Evolutionary conservation across 2,797 vertebrate genomes (phyloP), one percentile per base, ranked within the genome.

Genomic region (Eospalax fontanierii): DNA sequence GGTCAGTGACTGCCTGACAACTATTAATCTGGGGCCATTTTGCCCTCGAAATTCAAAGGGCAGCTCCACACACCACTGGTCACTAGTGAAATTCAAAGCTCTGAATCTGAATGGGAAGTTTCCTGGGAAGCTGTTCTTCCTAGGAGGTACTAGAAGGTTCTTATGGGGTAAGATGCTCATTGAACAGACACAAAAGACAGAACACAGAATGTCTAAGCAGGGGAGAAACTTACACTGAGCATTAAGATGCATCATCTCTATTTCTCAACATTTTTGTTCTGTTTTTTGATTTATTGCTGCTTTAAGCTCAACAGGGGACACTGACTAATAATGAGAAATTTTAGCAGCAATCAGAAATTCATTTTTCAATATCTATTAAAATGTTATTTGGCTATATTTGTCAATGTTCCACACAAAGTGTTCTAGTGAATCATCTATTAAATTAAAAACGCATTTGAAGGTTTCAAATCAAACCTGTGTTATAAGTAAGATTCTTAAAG

Each of bases 291-390:
- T 59, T 59, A 43, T 3, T 86, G 22, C n/a, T n/a, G 46, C 87
- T 43, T 28, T 50, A 68, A 40, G 89, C n/a, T 88, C 90, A 91
- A 43, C 33, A 86, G 74, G 50, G 65, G 78, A 70, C 40, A 26
- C 1, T 46, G 43, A 92, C 33, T 12, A 65, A 75, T 74, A 66
- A 71, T 16, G 12, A 28, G 10, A 89, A 66, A n/a, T 40, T 90
- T 90, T 61, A 54, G 28, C 12, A 87, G 30, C 65, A 50, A 65
- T 33, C 30, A 57, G 75, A 92, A 80, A 82, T 35, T 15, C 26
- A 71, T 43, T 74, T 85, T 61, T 70, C 50, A 75, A 0, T 38
- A 28, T 57, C 90, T 89, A 68, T 38, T 63, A 50, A 90, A 92
- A 88, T 74, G 1, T 1, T 15, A 75, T 11, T 84, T 71, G 1